Evolutionary conservation across 2,113 vertebrate genomes (phyloP).

Genomic region (Daubentonia madagascariensis): DNA sequence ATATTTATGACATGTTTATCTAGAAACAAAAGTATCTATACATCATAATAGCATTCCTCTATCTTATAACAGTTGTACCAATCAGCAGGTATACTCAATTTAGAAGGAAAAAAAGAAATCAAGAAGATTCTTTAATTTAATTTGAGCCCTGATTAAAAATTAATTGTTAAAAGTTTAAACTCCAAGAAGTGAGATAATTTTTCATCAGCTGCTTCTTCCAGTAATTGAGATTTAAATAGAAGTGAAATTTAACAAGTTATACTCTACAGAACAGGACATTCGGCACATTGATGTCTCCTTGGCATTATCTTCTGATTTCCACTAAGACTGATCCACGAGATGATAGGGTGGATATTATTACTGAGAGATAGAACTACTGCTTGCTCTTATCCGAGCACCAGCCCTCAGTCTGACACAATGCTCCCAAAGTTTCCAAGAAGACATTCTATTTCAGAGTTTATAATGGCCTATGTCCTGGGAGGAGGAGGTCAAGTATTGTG

Average conservation of each 20-base stretch:
- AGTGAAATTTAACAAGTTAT: conserved; percentile 43
- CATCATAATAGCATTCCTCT: background rate
- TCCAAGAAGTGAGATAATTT: background rate
- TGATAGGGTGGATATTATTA: conserved; percentile 11
- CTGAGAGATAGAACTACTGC: background rate
- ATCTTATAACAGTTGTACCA: background rate
- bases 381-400: background rate
- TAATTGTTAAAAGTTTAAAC: conserved; percentile 10
- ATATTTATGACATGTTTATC: background rate
- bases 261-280: background rate
- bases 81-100: background rate
- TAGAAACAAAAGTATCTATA: background rate
- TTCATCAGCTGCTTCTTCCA: background rate
- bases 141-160: background rate
- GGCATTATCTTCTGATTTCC: conserved; percentile 59
- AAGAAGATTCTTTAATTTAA: conserved; percentile 6
- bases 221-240: conserved; percentile 44
- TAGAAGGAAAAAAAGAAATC: background rate
- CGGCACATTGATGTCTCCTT: conserved; percentile 28
- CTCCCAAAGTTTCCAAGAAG: background rate
- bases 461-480: background rate
- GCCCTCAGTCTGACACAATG: background rate
- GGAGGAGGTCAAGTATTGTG: background rate
- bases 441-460: background rate
- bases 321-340: conserved; percentile 9